These are phyloP conservation scores for Adelosebastes latens DNA, from an alignment of 2,797 vertebrate species.

Conservation along the genomic window DNA sequence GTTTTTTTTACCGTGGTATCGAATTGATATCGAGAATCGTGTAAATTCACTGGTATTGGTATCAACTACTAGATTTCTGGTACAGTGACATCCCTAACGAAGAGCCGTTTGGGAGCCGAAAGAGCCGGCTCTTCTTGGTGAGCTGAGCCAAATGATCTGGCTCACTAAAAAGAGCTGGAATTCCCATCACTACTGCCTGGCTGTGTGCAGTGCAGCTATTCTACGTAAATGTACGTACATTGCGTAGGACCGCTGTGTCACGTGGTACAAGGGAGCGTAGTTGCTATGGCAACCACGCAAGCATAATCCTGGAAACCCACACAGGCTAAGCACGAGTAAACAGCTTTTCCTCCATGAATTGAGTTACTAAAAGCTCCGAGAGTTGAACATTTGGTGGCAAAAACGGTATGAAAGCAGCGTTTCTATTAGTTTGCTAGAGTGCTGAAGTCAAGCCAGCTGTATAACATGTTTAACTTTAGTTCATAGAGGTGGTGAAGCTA, in stretches of 20 bases:
- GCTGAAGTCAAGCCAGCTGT: neutral
- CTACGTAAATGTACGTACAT: conserved; percentile 18
- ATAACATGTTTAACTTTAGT: neutral
- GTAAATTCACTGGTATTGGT: too few relatives aligned
- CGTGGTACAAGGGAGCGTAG: conserved; percentile 17
- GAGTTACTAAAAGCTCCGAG: neutral
- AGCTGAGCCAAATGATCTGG: too few relatives aligned
- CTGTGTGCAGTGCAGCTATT: too few relatives aligned
- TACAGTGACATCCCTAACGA: too few relatives aligned
- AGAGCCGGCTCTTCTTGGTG: too few relatives aligned
- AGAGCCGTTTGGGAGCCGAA: too few relatives aligned
- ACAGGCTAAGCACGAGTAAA: neutral
- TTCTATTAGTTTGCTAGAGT: neutral
- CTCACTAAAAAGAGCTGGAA: too few relatives aligned
- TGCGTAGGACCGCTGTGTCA: conserved; percentile 13
- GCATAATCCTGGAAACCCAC: conserved; percentile 32
- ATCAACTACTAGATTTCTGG: too few relatives aligned
- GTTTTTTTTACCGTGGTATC: too few relatives aligned
- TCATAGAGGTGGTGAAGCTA: neutral
- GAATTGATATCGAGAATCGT: too few relatives aligned
- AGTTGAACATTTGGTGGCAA: neutral
- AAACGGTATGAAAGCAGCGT: conserved; percentile 26
- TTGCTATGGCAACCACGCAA: conserved; percentile 66
- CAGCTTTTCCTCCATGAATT: conserved; percentile 1
- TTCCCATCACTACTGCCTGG: too few relatives aligned